Evolutionary conservation across 1,140 invertebrate species (phyloP).

Genomic region (Caenorhabditis brenneri): DNA sequence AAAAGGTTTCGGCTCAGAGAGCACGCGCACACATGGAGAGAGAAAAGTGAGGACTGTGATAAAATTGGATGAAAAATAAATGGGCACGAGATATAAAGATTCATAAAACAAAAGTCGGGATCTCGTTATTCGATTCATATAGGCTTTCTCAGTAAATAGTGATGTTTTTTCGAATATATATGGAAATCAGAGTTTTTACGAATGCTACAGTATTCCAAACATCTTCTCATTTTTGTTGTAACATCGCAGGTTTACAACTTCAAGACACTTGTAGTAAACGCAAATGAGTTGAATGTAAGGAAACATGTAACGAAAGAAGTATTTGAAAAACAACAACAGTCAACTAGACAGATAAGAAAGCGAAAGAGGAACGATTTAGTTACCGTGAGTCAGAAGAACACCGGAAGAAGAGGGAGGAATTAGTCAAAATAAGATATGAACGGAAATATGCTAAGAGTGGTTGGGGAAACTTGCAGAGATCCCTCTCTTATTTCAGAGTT

Average conservation of each 20-base stretch:
- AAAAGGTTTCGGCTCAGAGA: slow-evolving; percentile 28
- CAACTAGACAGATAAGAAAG: neutral
- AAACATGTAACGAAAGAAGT: neutral
- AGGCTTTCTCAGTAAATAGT: too few relatives aligned
- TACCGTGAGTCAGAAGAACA: neutral
- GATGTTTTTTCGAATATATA: too few relatives aligned
- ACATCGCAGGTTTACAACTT: neutral
- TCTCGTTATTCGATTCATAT: too few relatives aligned
- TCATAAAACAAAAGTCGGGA: neutral
- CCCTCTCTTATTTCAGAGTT: neutral
- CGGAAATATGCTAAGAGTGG: neutral
- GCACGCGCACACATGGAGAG: neutral
- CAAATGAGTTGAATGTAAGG: neutral
- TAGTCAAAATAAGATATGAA: neutral
- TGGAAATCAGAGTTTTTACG: too few relatives aligned
- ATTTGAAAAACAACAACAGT: neutral
- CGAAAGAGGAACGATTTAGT: neutral
- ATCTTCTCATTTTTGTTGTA: neutral
- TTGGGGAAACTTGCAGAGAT: neutral
- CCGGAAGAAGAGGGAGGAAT: neutral
- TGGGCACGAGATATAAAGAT: neutral
- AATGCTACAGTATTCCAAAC: neutral
- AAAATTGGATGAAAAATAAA: neutral
- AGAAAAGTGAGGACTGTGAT: neutral
- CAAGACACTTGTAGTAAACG: neutral